phyloP scores from a whole-genome alignment of 92 coral and sea anemone species.

The Pocillopora meandrina region DNA sequence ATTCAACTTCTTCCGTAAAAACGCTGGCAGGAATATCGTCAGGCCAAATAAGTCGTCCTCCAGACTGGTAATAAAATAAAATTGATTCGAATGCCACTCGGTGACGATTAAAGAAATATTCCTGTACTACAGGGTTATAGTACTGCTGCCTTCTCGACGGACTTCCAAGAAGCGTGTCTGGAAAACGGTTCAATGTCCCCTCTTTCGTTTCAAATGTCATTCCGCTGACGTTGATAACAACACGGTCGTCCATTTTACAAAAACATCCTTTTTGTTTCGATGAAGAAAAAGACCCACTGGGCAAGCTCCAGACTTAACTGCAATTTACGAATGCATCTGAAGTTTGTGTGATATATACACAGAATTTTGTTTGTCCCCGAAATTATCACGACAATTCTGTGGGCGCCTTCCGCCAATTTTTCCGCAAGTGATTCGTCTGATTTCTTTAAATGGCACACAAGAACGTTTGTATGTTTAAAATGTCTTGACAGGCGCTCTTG shows the following conservation, averaged over 20 bases:
- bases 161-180: slow-evolving; percentile 88
- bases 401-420: background rate
- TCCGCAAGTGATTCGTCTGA: slow-evolving; percentile 1
- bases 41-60: slow-evolving; percentile 90
- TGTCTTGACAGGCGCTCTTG: slow-evolving; percentile 8
- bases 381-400: background rate
- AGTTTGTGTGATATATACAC: background rate
- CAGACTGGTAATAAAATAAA: slow-evolving; percentile 91
- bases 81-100: slow-evolving; percentile 90
- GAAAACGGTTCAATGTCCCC: slow-evolving; percentile 79
- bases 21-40: slow-evolving; percentile 82
- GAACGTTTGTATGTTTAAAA: background rate
- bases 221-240: slow-evolving; percentile 93
- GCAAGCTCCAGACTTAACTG: background rate
- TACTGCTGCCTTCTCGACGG: slow-evolving; percentile 76
- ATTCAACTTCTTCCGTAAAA: slow-evolving; percentile 89
- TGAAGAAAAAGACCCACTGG: slow-evolving; percentile 11
- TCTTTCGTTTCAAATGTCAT: slow-evolving; percentile 85
- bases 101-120: slow-evolving; percentile 92
- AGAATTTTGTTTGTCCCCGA: background rate
- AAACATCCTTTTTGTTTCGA: slow-evolving; percentile 3
- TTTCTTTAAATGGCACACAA: background rate
- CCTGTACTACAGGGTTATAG: slow-evolving; percentile 65
- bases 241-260: slow-evolving; percentile 76
- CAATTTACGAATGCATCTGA: slow-evolving; percentile 9